phyloP scores from a whole-genome alignment of 1,140 invertebrate genomes.

The Caenorhabditis brenneri region DNA sequence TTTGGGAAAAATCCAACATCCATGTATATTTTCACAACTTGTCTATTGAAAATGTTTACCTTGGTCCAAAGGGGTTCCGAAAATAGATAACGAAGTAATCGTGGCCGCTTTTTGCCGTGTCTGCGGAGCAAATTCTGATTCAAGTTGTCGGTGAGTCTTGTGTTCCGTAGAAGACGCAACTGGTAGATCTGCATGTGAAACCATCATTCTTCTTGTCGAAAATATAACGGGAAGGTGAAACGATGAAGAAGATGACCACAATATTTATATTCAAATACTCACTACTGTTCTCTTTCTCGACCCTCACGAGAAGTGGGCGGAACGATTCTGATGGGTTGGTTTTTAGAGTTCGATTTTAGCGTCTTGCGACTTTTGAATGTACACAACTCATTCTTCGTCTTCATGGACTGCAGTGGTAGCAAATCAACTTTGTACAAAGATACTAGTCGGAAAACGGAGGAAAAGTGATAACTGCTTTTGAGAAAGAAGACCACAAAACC shows the following conservation, averaged over 20 bases:
- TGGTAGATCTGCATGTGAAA: slow-evolving; percentile 19
- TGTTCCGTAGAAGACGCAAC: slow-evolving; percentile 19
- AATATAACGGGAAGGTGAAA: not conserved
- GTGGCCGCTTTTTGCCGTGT: slow-evolving; percentile 8
- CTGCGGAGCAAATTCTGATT: slow-evolving; percentile 20
- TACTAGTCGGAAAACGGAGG: not conserved
- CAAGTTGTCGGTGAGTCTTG: not conserved
- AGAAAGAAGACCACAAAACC: not conserved
- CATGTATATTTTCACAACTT: slow-evolving; percentile 6
- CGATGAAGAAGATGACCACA: not conserved
- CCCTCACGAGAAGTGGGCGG: slow-evolving; percentile 11
- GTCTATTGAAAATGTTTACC: not conserved
- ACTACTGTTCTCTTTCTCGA: not conserved
- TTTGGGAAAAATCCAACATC: no score
- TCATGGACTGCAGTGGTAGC: not conserved
- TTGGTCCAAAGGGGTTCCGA: slow-evolving; percentile 36
- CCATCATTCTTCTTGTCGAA: slow-evolving; percentile 11
- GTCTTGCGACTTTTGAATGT: slow-evolving; percentile 40
- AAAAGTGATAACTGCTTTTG: slow-evolving; percentile 17
- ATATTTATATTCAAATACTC: slow-evolving; percentile 10
- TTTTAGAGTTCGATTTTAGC: slow-evolving; percentile 39
- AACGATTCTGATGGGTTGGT: slow-evolving; percentile 8
- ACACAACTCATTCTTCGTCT: slow-evolving; percentile 25
- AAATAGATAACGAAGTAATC: slow-evolving; percentile 32
- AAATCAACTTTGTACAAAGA: slow-evolving; percentile 15